These are phyloP conservation scores for Psilopogon haemacephalus DNA, from an alignment of 2,113 vertebrate genomes.

Conservation along the genomic window DNA sequence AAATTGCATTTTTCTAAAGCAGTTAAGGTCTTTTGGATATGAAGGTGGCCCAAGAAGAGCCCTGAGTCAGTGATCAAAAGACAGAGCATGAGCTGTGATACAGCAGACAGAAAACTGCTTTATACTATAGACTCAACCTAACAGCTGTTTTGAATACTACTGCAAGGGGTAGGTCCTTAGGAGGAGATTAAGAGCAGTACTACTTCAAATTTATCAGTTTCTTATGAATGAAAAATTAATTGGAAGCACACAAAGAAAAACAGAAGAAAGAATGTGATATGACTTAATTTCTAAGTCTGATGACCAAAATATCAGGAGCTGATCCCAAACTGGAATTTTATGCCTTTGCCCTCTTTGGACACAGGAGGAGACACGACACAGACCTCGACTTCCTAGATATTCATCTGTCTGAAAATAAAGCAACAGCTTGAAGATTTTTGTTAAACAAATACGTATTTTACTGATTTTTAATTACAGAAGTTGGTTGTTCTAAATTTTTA, in stretches of 20 bases:
- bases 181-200: background rate
- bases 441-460: background rate
- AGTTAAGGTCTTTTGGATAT: background rate
- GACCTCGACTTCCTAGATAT: background rate
- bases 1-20: background rate
- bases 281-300: background rate
- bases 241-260: conserved; percentile 2
- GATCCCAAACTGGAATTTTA: background rate
- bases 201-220: conserved; percentile 26
- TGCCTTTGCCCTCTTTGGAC: background rate
- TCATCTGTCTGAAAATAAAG: background rate
- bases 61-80: conserved; percentile 12
- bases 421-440: background rate
- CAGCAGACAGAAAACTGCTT: background rate
- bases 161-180: background rate
- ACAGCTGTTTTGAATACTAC: conserved; percentile 4
- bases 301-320: background rate
- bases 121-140: background rate
- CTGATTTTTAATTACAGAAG: background rate
- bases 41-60: background rate
- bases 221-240: conserved; percentile 35
- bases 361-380: background rate
- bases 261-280: background rate
- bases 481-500: background rate
- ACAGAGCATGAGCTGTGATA: background rate